Conservation (phyloP, 2,888 invertebrate species). For the Pseudanteris insignis region DNA sequence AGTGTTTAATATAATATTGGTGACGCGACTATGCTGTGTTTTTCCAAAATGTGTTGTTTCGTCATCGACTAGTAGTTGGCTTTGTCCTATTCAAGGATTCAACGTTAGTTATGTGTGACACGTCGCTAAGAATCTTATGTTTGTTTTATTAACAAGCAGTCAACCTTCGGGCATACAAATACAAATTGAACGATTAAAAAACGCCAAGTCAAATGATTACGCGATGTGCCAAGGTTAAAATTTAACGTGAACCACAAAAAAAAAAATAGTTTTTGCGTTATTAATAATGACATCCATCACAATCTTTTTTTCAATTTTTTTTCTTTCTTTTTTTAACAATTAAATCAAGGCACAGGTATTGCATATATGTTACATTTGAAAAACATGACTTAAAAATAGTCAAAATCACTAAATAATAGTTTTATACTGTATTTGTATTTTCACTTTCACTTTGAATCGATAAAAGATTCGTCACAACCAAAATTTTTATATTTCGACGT, state of each 20-base stretch:
- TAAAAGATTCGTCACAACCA: too few relatives aligned
- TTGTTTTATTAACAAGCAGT: conserved; percentile 65
- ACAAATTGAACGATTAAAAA: conserved; percentile 43
- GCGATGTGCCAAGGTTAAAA: conserved; percentile 41
- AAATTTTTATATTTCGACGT: too few relatives aligned
- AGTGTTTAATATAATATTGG: too few relatives aligned
- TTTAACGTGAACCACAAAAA: conserved; percentile 42
- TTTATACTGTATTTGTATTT: too few relatives aligned
- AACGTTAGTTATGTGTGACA: conserved; percentile 40
- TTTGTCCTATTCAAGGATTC: conserved; percentile 41
- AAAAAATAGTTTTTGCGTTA: conserved; percentile 28
- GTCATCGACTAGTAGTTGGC: conserved; percentile 22
- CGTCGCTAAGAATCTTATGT: conserved; percentile 57
- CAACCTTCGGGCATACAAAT: conserved; percentile 56
- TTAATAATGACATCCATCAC: conserved; percentile 26
- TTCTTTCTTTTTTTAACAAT: too few relatives aligned
- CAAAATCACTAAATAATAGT: too few relatives aligned
- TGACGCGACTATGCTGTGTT: too few relatives aligned
- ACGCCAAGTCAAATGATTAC: conserved; percentile 30
- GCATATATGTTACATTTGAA: too few relatives aligned
- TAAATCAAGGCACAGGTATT: too few relatives aligned
- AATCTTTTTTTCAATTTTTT: too few relatives aligned
- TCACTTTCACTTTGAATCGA: too few relatives aligned
- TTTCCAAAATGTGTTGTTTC: conserved; percentile 28
- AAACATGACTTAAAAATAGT: too few relatives aligned